A percentile compares a stretch with the other conserved stretches of the same genome.
Conservation (phyloP, 2,888 invertebrate species). For the Saturnia pavonia region DNA sequence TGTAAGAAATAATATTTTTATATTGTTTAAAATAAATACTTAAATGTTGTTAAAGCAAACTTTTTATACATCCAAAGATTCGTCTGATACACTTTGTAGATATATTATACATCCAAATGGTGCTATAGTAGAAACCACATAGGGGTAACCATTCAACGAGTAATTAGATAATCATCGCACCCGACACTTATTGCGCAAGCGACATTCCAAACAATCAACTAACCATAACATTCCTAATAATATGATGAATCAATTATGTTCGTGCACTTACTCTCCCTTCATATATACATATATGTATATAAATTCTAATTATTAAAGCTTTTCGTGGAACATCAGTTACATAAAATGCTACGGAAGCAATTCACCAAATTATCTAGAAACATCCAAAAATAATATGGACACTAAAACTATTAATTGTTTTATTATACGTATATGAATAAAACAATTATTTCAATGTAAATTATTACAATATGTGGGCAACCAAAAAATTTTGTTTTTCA, state of each 20-base stretch:
- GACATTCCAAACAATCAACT: slow-evolving; percentile 29
- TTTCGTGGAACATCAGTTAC: neutral
- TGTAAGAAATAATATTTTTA: slow-evolving; percentile 77
- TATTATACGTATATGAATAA: too few relatives aligned
- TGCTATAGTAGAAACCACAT: slow-evolving; percentile 63
- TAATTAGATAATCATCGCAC: slow-evolving; percentile 32
- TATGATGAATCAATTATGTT: neutral
- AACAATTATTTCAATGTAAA: neutral
- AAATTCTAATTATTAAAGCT: neutral
- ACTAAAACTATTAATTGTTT: too few relatives aligned
- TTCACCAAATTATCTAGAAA: too few relatives aligned
- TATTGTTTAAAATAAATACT: slow-evolving; percentile 75
- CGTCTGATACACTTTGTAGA: slow-evolving; percentile 43
- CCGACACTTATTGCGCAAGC: slow-evolving; percentile 20
- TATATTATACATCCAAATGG: slow-evolving; percentile 66
- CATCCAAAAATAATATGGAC: too few relatives aligned
- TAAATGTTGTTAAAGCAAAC: slow-evolving; percentile 67
- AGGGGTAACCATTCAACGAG: slow-evolving; percentile 26
- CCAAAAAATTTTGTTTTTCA: neutral
- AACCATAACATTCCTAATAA: neutral
- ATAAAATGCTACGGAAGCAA: neutral
- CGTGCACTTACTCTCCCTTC: neutral
- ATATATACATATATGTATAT: neutral
- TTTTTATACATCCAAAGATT: slow-evolving; percentile 68
- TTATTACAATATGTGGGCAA: neutral